Conservation (phyloP, 2,113 vertebrate genomes). For the Pseudopodoces humilis region DNA sequence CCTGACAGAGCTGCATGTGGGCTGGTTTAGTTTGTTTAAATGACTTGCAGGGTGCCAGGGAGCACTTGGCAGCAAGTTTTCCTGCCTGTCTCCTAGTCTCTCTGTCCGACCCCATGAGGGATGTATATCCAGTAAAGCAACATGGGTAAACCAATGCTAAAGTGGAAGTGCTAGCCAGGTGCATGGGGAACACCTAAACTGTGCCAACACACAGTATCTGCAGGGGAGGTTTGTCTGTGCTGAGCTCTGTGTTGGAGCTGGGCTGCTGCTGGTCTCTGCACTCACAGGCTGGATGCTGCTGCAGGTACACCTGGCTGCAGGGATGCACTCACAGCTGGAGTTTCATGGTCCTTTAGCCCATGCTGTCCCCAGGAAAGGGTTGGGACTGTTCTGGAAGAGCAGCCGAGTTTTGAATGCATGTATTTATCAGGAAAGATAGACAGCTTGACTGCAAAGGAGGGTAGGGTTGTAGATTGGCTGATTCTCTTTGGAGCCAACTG, state of each 20-base stretch:
- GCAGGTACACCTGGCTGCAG: not conserved
- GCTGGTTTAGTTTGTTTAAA: not conserved
- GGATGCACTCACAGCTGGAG: not conserved
- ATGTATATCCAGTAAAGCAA: not conserved
- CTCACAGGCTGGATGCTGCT: not conserved
- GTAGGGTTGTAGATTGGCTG: not conserved
- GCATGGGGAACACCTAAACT: not conserved
- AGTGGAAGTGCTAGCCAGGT: not conserved
- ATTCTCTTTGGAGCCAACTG: not conserved
- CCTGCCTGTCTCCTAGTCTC: not conserved
- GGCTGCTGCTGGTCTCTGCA: not conserved
- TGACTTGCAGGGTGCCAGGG: not conserved
- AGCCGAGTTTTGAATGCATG: not conserved
- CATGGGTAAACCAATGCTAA: not conserved
- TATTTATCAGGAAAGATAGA: not conserved
- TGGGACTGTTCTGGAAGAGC: not conserved
- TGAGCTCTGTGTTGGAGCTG: not conserved
- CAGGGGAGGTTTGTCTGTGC: not conserved
- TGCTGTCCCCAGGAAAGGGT: not conserved
- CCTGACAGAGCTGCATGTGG: not conserved
- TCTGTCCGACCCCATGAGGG: fast-evolving
- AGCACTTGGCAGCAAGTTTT: not conserved
- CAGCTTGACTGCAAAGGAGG: not conserved
- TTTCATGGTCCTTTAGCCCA: not conserved
- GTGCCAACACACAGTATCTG: not conserved